Conservation (phyloP, 1,140 invertebrate genomes). For the Orius laevigatus region DNA sequence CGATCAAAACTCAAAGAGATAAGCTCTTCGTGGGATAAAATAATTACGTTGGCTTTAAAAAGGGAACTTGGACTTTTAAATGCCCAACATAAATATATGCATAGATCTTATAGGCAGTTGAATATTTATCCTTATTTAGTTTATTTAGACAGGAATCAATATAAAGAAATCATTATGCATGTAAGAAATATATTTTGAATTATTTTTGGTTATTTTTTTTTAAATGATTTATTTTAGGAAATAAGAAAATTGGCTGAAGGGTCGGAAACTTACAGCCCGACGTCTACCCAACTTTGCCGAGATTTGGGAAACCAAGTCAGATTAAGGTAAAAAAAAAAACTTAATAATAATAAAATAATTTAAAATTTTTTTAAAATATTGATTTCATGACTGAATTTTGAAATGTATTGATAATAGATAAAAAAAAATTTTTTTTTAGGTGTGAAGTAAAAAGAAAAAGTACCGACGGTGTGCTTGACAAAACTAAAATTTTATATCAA, state of each 20-base stretch:
- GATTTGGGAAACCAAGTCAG: constrained; percentile 54
- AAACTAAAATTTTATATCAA: constrained; percentile 45
- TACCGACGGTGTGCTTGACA: constrained; percentile 44
- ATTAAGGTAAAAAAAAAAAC: constrained; percentile 9
- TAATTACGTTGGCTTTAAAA: constrained; percentile 41
- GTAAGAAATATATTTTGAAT: constrained; percentile 22
- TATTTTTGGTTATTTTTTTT: constrained; percentile 10
- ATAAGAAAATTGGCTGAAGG: constrained; percentile 48
- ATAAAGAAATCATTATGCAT: constrained; percentile 38
- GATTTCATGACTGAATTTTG: neutral
- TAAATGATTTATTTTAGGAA: constrained; percentile 40
- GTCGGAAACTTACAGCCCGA: constrained; percentile 64
- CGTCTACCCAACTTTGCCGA: constrained; percentile 40
- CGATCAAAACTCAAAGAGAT: constrained; percentile 39
- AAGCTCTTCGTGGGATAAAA: constrained; percentile 45
- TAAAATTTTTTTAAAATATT: neutral
- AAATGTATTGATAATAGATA: constrained; percentile 23
- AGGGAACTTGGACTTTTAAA: constrained; percentile 46
- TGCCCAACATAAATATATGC: constrained; percentile 28
- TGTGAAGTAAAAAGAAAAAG: constrained; percentile 48
- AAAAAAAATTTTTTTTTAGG: constrained; percentile 27
- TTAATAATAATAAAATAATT: neutral
- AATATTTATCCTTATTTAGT: constrained; percentile 60
- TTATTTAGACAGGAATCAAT: constrained; percentile 42
- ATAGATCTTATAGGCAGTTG: constrained; percentile 30